Conservation (phyloP, 2,797 vertebrate species). For the Kryptopterus vitreolus region DNA sequence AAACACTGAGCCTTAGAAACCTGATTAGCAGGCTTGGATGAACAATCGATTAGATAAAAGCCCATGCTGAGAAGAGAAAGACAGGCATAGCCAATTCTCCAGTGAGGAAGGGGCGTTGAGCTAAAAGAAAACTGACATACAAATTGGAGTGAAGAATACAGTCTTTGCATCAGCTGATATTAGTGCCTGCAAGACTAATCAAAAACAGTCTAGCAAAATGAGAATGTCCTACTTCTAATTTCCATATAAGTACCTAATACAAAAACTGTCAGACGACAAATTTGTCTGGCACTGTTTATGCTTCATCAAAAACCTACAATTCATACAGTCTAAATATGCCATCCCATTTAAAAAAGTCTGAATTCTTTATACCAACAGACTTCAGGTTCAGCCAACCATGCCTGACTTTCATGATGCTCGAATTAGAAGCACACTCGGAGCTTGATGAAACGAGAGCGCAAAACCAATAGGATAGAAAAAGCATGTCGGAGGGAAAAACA, state of each 20-base stretch:
- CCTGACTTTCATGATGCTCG: slow-evolving; percentile 32
- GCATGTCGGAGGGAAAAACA: slow-evolving; percentile 43
- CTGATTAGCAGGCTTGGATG: slow-evolving; percentile 43
- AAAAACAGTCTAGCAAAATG: not conserved
- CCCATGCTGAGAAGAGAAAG: slow-evolving; percentile 27
- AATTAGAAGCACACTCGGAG: slow-evolving; percentile 36
- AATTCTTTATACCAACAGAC: slow-evolving; percentile 32
- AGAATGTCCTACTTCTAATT: not conserved
- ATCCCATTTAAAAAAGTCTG: slow-evolving; percentile 13
- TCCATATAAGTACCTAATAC: not conserved
- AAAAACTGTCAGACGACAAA: not conserved
- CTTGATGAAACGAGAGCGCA: slow-evolving; percentile 43
- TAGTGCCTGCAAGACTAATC: not conserved
- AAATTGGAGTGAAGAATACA: slow-evolving; percentile 25
- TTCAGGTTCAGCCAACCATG: slow-evolving; percentile 29
- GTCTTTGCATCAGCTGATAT: slow-evolving; percentile 19
- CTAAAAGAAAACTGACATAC: slow-evolving; percentile 42
- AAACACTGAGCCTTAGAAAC: slow-evolving; percentile 41
- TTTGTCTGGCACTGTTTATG: slow-evolving; percentile 2
- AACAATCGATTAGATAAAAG: slow-evolving; percentile 50
- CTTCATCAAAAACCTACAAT: not conserved
- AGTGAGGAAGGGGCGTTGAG: slow-evolving; percentile 25
- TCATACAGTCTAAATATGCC: not conserved
- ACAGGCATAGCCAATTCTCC: slow-evolving; percentile 28
- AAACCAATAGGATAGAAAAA: slow-evolving; percentile 43